phyloP scores from a whole-genome alignment of 2,797 vertebrate species.

The Sebastes ruberrimus region DNA sequence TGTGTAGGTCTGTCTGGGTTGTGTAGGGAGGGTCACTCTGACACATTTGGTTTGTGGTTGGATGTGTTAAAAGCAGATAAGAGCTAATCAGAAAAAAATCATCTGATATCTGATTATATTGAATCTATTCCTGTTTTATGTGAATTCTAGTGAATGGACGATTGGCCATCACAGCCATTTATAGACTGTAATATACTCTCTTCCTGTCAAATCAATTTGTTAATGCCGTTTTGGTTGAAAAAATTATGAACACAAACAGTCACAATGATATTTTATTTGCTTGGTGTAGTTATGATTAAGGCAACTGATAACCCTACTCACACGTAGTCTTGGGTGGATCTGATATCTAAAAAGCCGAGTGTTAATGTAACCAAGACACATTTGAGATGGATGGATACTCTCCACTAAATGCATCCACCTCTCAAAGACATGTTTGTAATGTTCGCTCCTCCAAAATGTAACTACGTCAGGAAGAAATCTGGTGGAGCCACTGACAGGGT shows the following conservation, averaged over 20 bases:
- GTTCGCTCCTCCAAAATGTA: background rate
- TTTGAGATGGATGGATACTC: background rate
- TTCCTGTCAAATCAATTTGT: background rate
- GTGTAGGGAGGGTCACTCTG: background rate
- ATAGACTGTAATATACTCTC: background rate
- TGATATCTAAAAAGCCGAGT: no score
- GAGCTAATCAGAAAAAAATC: background rate
- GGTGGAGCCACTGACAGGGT: background rate
- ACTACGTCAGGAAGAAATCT: background rate
- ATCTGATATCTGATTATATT: background rate
- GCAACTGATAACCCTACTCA: background rate
- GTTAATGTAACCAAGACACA: background rate
- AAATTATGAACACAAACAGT: background rate
- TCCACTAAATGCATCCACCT: background rate
- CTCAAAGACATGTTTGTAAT: background rate
- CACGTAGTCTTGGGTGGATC: background rate
- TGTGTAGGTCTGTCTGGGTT: background rate
- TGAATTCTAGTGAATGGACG: background rate
- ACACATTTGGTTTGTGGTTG: background rate
- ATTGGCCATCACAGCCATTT: background rate
- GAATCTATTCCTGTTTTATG: background rate
- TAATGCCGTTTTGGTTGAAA: background rate
- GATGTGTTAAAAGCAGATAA: background rate
- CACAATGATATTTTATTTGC: background rate
- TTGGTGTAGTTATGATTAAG: background rate